phyloP scores from a whole-genome alignment of 1,140 invertebrate species.

The Rhyzopertha dominica region DNA sequence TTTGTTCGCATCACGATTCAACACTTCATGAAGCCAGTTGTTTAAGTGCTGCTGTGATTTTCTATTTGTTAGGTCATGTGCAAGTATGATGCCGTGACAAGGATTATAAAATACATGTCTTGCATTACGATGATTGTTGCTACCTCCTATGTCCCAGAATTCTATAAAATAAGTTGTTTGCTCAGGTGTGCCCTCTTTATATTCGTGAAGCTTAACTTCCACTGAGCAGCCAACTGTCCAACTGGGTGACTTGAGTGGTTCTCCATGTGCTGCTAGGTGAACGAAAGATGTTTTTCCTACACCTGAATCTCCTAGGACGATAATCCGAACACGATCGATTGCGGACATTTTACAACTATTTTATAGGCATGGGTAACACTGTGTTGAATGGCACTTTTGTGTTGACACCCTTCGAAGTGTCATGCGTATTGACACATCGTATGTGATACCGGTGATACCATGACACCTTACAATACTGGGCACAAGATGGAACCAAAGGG shows the following conservation, averaged over 20 bases:
- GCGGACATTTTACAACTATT: slow-evolving; percentile 67
- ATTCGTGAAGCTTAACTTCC: slow-evolving; percentile 94
- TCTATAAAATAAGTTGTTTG: slow-evolving; percentile 93
- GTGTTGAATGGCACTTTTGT: too few relatives aligned
- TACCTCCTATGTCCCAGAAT: slow-evolving; percentile 94
- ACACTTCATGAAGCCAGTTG: slow-evolving; percentile 88
- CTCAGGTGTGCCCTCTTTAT: slow-evolving; percentile 86
- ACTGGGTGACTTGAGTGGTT: slow-evolving; percentile 75
- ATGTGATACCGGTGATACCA: too few relatives aligned
- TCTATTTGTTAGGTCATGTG: slow-evolving; percentile 93
- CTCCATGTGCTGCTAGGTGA: slow-evolving; percentile 84
- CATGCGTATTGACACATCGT: too few relatives aligned
- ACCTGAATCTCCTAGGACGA: slow-evolving; percentile 92
- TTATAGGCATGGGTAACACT: too few relatives aligned
- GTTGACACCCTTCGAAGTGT: too few relatives aligned
- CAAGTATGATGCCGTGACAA: slow-evolving; percentile 79
- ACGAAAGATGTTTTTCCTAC: slow-evolving; percentile 94
- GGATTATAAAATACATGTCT: slow-evolving; percentile 89
- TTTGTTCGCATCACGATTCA: slow-evolving; percentile 68
- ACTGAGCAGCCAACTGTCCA: slow-evolving; percentile 95
- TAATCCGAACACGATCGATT: slow-evolving; percentile 83
- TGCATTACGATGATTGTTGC: slow-evolving; percentile 84
- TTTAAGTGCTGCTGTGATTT: slow-evolving; percentile 92
- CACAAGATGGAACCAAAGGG: too few relatives aligned
- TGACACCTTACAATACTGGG: too few relatives aligned